Conservation (phyloP, 2,113 vertebrate species). For the Ifrita kowaldi region DNA sequence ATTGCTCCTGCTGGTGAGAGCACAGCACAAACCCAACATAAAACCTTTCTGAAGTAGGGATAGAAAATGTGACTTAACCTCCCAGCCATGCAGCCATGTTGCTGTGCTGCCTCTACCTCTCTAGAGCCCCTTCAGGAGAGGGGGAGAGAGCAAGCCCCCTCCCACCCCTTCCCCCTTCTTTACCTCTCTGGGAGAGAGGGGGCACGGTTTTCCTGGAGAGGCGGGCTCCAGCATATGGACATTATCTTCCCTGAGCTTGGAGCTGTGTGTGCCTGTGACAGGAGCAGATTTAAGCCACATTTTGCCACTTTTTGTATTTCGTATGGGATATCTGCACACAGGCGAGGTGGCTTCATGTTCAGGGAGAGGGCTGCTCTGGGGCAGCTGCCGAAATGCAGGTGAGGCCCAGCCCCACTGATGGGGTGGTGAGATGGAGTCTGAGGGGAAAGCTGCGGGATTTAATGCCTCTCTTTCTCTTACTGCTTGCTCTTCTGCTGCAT, state of each 20-base stretch:
- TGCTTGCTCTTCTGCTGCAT: background rate
- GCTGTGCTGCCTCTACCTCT: fast-evolving
- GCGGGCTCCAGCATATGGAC: background rate
- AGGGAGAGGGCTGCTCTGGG: background rate
- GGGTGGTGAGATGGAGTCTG: fast-evolving
- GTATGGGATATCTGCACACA: background rate
- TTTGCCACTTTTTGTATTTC: background rate
- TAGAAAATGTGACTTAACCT: background rate
- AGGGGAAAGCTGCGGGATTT: background rate
- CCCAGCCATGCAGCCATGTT: fast-evolving
- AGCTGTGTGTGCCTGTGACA: background rate
- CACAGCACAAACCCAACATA: background rate
- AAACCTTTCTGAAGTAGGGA: background rate
- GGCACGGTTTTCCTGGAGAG: background rate
- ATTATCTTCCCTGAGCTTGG: background rate
- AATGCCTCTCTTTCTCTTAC: background rate
- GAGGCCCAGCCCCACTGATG: background rate
- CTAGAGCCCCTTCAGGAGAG: fast-evolving
- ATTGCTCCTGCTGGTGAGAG: background rate
- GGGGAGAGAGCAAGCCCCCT: fast-evolving
- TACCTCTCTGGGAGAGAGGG: background rate
- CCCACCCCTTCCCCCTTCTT: background rate
- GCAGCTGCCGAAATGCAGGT: background rate
- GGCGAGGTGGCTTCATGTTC: background rate
- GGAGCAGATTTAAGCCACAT: constrained; percentile 1